Percentiles rank a stretch among this genome's conserved stretches.
phyloP scores from a whole-genome alignment of 2,888 invertebrate genomes.

The Dicyrtomina minuta region DNA sequence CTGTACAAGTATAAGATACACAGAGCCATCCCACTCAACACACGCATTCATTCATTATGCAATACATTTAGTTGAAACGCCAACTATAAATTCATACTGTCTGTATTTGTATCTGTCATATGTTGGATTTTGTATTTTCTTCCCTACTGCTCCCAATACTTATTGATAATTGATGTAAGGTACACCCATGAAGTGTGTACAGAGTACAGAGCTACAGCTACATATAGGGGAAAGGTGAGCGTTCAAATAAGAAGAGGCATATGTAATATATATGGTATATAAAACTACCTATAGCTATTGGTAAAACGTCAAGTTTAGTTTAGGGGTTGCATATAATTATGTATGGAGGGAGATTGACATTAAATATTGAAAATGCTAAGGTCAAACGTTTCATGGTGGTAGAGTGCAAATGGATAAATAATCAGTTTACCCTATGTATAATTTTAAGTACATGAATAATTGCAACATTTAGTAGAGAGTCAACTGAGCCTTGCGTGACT shows the following conservation, averaged over 20 bases:
- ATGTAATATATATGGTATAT: too few species aligned
- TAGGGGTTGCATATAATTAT: too few species aligned
- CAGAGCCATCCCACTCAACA: background rate
- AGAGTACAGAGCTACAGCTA: background rate
- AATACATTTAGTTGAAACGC: slow-evolving; percentile 16
- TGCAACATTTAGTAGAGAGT: slow-evolving; percentile 16
- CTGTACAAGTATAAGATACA: too few species aligned
- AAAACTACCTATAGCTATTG: too few species aligned
- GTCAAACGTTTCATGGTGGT: slow-evolving; percentile 26
- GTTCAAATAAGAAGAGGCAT: background rate
- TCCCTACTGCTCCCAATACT: background rate
- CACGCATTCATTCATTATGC: slow-evolving; percentile 29
- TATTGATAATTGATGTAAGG: background rate
- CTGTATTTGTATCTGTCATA: background rate
- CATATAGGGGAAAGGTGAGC: background rate
- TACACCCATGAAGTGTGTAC: background rate
- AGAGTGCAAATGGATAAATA: slow-evolving; percentile 27
- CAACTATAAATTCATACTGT: background rate
- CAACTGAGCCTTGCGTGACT: slow-evolving; percentile 25
- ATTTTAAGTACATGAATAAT: slow-evolving; percentile 25
- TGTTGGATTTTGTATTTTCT: background rate
- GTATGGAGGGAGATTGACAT: slow-evolving; percentile 1
- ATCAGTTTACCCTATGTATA: slow-evolving; percentile 19
- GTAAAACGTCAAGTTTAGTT: too few species aligned
- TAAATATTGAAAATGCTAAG: slow-evolving; percentile 25